phyloP scores from a whole-genome alignment of 35 echinoderm and acorn worm genomes.

The Holothuria glaberrima region DNA sequence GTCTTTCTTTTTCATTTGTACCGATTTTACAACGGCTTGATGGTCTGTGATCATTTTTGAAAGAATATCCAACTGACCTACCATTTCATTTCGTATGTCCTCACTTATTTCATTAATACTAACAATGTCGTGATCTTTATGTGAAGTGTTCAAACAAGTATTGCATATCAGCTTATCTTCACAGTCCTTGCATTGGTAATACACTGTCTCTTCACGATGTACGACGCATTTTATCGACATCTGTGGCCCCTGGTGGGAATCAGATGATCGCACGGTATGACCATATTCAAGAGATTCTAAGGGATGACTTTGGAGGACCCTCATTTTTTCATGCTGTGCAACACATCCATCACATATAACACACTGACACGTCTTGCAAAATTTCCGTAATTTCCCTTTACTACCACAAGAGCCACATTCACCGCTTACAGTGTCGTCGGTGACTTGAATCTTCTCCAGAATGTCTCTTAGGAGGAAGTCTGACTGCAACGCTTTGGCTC shows the following conservation, averaged over 20 bases:
- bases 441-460: constrained; percentile 29
- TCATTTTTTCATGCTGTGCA: constrained; percentile 36
- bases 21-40: background rate
- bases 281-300: constrained; percentile 7
- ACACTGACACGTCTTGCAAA: constrained; percentile 38
- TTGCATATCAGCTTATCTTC: background rate
- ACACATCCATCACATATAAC: constrained; percentile 21
- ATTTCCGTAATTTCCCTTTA: background rate
- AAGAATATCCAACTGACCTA: background rate
- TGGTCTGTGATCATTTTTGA: background rate
- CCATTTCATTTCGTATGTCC: background rate
- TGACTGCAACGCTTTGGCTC: constrained; percentile 17
- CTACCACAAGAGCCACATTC: constrained; percentile 37
- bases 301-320: constrained; percentile 27
- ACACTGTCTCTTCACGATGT: constrained; percentile 10
- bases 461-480: constrained; percentile 33
- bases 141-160: constrained; percentile 6
- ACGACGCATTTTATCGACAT: constrained; percentile 14
- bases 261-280: background rate
- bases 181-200: constrained; percentile 21
- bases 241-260: background rate
- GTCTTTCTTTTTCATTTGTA: constrained; percentile 12
- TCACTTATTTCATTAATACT: constrained; percentile 9
- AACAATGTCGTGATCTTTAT: background rate
- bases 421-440: background rate